A percentile compares a stretch with the other conserved stretches of the same genome.
phyloP scores from a whole-genome alignment of 2,888 invertebrate genomes.

The Pseudococcus longispinus region DNA sequence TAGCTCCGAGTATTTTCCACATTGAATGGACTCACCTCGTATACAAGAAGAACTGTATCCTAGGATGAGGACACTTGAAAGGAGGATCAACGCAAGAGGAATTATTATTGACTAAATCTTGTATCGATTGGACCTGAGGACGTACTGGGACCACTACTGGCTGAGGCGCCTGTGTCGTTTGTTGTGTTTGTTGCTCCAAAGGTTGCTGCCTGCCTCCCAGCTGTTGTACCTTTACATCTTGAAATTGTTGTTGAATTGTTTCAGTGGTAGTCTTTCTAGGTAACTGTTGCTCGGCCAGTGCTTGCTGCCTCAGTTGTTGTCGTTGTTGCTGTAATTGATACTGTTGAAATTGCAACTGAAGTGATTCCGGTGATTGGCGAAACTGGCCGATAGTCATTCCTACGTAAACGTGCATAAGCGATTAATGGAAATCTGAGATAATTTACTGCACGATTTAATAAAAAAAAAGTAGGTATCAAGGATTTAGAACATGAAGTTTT shows the following conservation, averaged over 20 bases:
- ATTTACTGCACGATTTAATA: neutral
- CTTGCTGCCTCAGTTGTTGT: constrained; percentile 45
- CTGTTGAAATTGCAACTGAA: constrained; percentile 53
- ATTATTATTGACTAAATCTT: constrained; percentile 77
- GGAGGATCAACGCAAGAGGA: constrained; percentile 85
- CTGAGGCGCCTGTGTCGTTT: constrained; percentile 18
- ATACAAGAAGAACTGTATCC: constrained; percentile 82
- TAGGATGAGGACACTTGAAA: constrained; percentile 80
- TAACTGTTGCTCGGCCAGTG: neutral
- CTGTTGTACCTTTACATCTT: neutral
- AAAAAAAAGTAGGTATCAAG: neutral
- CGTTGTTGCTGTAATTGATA: constrained; percentile 52
- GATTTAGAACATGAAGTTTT: neutral
- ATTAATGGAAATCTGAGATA: neutral
- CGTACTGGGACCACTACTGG: neutral
- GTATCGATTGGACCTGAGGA: constrained; percentile 61
- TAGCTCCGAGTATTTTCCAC: neutral
- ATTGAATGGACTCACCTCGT: constrained; percentile 69
- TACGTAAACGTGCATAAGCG: neutral
- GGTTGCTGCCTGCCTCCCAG: neutral
- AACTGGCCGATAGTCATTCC: constrained; percentile 52
- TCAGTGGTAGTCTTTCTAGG: neutral
- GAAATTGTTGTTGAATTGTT: constrained; percentile 29
- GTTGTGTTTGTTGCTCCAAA: constrained; percentile 8
- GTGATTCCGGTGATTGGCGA: constrained; percentile 41